phyloP scores from a whole-genome alignment of 2,113 vertebrate genomes.

The Tauraco erythrolophus region DNA sequence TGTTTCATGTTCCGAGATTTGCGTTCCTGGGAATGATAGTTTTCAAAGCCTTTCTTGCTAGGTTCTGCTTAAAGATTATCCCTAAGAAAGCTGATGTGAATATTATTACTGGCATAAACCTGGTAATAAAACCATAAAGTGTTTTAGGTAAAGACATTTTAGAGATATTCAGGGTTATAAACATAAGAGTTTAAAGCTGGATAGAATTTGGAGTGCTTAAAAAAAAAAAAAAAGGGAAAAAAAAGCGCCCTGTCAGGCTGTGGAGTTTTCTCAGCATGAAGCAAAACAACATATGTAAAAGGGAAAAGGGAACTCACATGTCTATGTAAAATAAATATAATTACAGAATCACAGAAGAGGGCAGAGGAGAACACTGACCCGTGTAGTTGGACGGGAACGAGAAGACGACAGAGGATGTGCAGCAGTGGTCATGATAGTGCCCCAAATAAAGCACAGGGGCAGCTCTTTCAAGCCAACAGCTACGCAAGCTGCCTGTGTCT shows the following conservation, averaged over 20 bases:
- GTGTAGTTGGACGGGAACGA: neutral
- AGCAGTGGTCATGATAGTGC: neutral
- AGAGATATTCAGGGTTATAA: constrained; percentile 77
- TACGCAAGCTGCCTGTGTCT: neutral
- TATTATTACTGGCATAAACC: constrained; percentile 77
- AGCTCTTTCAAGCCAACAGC: neutral
- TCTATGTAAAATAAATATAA: constrained; percentile 75
- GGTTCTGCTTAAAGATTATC: constrained; percentile 80
- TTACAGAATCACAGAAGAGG: constrained; percentile 46
- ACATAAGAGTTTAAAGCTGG: constrained; percentile 79
- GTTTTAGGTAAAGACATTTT: constrained; percentile 81
- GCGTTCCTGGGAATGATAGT: constrained; percentile 75
- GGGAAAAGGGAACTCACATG: constrained; percentile 14
- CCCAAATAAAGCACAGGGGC: neutral
- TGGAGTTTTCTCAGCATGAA: constrained; percentile 71
- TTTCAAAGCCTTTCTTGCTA: constrained; percentile 80
- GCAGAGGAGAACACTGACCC: constrained; percentile 11
- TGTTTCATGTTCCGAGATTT: constrained; percentile 81
- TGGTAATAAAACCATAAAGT: constrained; percentile 78
- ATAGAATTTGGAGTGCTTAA: constrained; percentile 71
- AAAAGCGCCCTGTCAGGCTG: constrained; percentile 65
- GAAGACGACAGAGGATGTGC: neutral
- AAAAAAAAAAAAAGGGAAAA: neutral
- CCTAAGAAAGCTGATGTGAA: constrained; percentile 77
- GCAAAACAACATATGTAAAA: constrained; percentile 78